Base-by-base conservation (phyloP, 92 coral and sea anemone genomes). In the Zoanthus gigantus region DNA sequence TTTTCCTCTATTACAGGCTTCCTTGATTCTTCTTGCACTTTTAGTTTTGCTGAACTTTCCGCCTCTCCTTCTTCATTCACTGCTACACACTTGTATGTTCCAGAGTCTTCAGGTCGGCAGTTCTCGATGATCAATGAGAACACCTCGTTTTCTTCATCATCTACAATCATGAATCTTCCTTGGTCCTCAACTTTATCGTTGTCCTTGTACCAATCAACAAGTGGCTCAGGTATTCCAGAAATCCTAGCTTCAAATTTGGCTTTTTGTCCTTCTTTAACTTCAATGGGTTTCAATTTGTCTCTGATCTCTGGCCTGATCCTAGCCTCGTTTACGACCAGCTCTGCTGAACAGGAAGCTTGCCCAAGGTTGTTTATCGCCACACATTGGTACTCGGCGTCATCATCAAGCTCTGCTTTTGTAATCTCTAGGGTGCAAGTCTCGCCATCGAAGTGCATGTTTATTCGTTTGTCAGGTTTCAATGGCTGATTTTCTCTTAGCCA, bases 141-240 rank as follows among this genome's bases (percentile, higher is more conserved):
- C 6, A 92, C 93, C 18, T 94, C 95, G 28, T 95, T 94, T 66
- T 92, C 98, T 52, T 96, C 96, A 72, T 94, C 95, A 57, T 94
- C 98, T 44, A 93, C 75, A 65, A 95, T 74, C 75, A 91, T 47
- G 76, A 93, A 89, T 14, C 99, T 92, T 54, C 96, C 99, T 71
- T 88, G 91, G 52, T 93, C 98, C 74, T 91, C 93, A 56, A 97
- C 66, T 89, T 92, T 90, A 45, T 92, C 88, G 18, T 92, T 96
- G 14, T 83, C 96, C 90, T 93, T 92, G 85, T 91, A 87, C 99
- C 99, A 97, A 72, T 95, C 99, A n/a, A 97, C 95, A 37, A 87
- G 79, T 42, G 98, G 94, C 42, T 85, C 92, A 14, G 95, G 97
- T 7, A 53, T 61, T 6, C 98, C 98, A 30, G 91, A 79, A 5